These are phyloP conservation scores for Microplitis mediator DNA, from an alignment of 1,140 invertebrate genomes.

Conservation along the genomic window DNA sequence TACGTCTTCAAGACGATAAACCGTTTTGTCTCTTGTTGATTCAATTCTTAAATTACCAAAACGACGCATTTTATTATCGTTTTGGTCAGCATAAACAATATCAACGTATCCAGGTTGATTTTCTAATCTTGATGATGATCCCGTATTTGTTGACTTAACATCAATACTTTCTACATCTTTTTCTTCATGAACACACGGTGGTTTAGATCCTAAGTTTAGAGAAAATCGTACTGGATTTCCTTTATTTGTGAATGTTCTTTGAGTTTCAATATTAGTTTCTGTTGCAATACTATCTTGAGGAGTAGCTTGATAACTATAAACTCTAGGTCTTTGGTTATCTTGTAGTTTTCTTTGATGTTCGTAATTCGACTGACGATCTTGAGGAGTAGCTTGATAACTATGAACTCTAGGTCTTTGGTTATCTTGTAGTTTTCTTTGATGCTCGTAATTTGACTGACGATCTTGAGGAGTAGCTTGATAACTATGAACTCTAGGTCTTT, in stretches of 20 bases:
- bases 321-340: background rate
- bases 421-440: background rate
- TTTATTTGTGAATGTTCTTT: background rate
- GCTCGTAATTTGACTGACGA: background rate
- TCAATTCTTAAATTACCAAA: constrained; percentile 47
- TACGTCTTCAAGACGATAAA: constrained; percentile 46
- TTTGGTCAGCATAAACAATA: constrained; percentile 50
- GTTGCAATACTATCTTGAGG: background rate
- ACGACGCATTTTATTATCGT: constrained; percentile 34
- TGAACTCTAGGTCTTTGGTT: background rate
- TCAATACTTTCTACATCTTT: background rate
- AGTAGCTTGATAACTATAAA: background rate
- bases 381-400: background rate
- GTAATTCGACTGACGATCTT: background rate
- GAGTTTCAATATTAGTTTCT: background rate
- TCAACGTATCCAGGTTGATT: constrained; percentile 50
- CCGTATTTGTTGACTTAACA: background rate
- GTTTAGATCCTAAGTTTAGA: no score
- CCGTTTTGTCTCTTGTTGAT: constrained; percentile 33
- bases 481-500: background rate
- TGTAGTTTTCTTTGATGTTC: background rate
- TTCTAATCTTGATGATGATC: constrained; percentile 29
- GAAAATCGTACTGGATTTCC: background rate
- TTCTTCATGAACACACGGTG: no score
- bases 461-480: background rate